These are phyloP conservation scores for Halcyon malimbica DNA, from an alignment of 2,113 vertebrate species.

Conservation along the genomic window DNA sequence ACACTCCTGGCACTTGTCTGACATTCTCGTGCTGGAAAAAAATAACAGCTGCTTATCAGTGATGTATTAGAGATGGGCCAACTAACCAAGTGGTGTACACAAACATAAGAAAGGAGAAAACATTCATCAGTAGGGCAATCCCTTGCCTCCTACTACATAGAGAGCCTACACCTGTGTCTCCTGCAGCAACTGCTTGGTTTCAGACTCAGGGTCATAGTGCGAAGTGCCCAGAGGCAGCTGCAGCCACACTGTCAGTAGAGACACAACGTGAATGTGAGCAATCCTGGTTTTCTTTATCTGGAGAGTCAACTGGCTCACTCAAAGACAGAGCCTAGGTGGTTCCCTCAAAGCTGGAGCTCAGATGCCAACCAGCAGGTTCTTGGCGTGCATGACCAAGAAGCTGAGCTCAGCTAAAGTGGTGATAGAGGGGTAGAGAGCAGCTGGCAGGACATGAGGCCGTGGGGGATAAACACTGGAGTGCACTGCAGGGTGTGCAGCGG, in stretches of 20 bases:
- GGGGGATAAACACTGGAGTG: background rate
- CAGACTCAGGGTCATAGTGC: background rate
- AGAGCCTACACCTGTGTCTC: background rate
- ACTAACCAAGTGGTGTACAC: background rate
- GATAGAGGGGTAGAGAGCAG: background rate
- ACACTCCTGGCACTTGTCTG: background rate
- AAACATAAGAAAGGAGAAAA: background rate
- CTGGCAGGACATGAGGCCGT: background rate
- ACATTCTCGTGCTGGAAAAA: background rate
- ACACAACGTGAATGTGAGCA: background rate
- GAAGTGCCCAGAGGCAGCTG: background rate
- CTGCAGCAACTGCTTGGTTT: background rate
- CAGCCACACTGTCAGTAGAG: background rate
- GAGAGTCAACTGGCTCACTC: background rate
- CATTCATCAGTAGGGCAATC: background rate
- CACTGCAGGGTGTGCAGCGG: background rate
- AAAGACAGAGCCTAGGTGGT: background rate
- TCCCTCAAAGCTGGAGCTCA: background rate
- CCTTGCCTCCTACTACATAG: fast-evolving
- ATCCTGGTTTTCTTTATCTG: background rate
- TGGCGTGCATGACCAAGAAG: background rate
- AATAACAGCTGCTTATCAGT: background rate
- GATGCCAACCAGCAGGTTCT: background rate
- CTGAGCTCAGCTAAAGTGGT: background rate
- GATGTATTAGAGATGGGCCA: background rate